Conservation (phyloP, 2,888 invertebrate species). For the Drosophila koepferae region DNA sequence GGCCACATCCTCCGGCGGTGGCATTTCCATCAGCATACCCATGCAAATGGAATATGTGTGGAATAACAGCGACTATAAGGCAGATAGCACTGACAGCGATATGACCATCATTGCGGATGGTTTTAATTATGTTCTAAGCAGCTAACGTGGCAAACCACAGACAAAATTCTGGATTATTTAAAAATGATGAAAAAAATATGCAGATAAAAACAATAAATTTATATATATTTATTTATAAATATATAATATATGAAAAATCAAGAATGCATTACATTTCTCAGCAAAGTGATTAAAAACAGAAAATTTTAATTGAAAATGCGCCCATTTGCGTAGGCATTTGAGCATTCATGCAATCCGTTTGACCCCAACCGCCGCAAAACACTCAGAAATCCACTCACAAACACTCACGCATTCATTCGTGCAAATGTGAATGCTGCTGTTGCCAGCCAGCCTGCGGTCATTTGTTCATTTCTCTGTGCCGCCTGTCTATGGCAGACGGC, state of each 20-base stretch:
- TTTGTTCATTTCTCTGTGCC: slow-evolving; percentile 51
- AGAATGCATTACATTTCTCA: background rate
- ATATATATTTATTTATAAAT: background rate
- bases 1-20: slow-evolving; percentile 5
- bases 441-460: slow-evolving; percentile 53
- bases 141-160: slow-evolving; percentile 10
- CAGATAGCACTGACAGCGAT: slow-evolving; percentile 60
- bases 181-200: slow-evolving; percentile 16
- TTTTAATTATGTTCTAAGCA: slow-evolving; percentile 24
- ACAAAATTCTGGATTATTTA: slow-evolving; percentile 25
- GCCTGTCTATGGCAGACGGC: slow-evolving; percentile 37
- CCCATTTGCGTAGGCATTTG: slow-evolving; percentile 77
- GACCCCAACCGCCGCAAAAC: background rate
- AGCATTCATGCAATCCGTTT: slow-evolving; percentile 39
- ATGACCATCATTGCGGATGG: slow-evolving; percentile 64
- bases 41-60: slow-evolving; percentile 53
- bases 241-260: slow-evolving; percentile 1
- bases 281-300: slow-evolving; percentile 79
- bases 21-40: slow-evolving; percentile 55
- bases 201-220: background rate
- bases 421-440: slow-evolving; percentile 25
- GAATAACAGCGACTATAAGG: slow-evolving; percentile 43
- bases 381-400: slow-evolving; percentile 37
- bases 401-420: slow-evolving; percentile 41
- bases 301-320: slow-evolving; percentile 82